Percentiles rank a stretch among this genome's conserved stretches.
Evolutionary conservation across 2,797 vertebrate species (phyloP).

Genomic region (Catharus ustulatus): DNA sequence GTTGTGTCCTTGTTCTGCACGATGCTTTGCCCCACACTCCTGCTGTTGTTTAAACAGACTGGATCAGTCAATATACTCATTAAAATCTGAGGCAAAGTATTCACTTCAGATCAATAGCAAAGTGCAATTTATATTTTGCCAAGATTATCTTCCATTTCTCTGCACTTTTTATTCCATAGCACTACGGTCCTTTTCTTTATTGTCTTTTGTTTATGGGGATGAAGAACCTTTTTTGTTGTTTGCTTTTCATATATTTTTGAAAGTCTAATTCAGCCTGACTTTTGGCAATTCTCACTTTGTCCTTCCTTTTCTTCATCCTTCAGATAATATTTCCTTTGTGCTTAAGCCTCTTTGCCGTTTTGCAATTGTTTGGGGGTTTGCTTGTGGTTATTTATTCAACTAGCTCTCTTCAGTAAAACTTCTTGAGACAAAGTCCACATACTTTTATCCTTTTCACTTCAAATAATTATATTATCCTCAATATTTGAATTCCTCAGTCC

Average conservation of each 20-base stretch:
- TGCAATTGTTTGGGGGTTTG: neutral
- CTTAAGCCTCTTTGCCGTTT: conserved; percentile 24
- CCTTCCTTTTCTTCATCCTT: conserved; percentile 10
- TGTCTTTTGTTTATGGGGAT: neutral
- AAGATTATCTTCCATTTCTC: neutral
- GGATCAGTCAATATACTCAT: neutral
- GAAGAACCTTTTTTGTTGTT: neutral
- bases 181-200: neutral
- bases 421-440: neutral
- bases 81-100: neutral
- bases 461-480: neutral
- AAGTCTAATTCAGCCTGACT: conserved; percentile 18
- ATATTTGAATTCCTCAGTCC: neutral
- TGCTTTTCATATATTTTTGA: neutral
- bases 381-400: conserved; percentile 13
- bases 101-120: neutral
- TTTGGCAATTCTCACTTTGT: conserved; percentile 18
- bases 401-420: neutral
- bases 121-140: neutral
- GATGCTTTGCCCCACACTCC: neutral
- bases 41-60: neutral
- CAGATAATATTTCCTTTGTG: conserved; percentile 21
- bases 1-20: neutral
- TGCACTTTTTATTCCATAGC: neutral
- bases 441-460: neutral